phyloP scores from a whole-genome alignment of 2,797 vertebrate species.

The Paramormyrops hopkinsi region DNA sequence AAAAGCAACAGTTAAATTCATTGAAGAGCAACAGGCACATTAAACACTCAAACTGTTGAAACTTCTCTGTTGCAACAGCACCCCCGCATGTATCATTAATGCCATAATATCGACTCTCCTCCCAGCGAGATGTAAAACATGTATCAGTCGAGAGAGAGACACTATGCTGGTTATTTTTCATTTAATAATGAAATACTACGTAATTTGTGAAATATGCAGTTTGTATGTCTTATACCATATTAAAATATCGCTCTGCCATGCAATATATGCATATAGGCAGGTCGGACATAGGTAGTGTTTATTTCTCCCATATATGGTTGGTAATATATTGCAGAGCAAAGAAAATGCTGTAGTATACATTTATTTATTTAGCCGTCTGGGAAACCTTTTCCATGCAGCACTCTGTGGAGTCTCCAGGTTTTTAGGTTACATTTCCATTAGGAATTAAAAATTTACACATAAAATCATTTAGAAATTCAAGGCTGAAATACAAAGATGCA shows the following conservation, averaged over 20 bases:
- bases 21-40: constrained; percentile 5
- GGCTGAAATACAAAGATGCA: background rate
- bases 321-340: background rate
- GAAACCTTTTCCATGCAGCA: background rate
- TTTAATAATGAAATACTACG: background rate
- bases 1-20: background rate
- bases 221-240: background rate
- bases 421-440: background rate
- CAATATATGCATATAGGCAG: background rate
- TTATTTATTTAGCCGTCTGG: background rate
- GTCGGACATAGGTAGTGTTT: background rate
- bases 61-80: constrained; percentile 6
- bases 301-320: background rate
- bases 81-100: background rate
- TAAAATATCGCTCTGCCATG: background rate
- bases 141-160: background rate
- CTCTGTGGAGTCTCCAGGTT: background rate
- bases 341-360: background rate
- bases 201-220: background rate
- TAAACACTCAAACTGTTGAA: background rate
- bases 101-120: background rate
- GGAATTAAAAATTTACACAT: background rate
- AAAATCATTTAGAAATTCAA: background rate
- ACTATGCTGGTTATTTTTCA: background rate
- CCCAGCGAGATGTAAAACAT: background rate